Conservation (phyloP, 2,888 invertebrate genomes). For the Suillia variegata region DNA sequence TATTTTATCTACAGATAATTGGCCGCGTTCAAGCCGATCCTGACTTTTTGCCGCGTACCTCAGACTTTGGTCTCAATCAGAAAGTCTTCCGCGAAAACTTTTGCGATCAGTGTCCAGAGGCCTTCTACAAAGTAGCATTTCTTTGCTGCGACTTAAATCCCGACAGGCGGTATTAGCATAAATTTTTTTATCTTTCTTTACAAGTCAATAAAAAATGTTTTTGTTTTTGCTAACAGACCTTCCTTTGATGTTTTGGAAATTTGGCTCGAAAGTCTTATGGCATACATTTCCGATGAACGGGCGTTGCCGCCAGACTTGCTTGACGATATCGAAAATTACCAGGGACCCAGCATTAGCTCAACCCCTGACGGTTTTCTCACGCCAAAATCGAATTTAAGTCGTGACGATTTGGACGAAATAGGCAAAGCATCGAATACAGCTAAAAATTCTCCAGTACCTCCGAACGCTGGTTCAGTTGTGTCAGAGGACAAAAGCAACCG, state of each 20-base stretch:
- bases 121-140: constrained; percentile 87
- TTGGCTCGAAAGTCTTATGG: constrained; percentile 83
- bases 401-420: constrained; percentile 52
- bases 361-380: constrained; percentile 57
- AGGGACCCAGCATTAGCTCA: constrained; percentile 57
- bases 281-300: constrained; percentile 71
- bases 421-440: constrained; percentile 21
- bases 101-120: constrained; percentile 80
- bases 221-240: constrained; percentile 65
- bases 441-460: background rate
- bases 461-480: background rate
- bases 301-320: constrained; percentile 71
- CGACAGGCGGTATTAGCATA: constrained; percentile 75
- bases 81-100: constrained; percentile 84
- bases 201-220: constrained; percentile 6
- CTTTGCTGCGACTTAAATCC: constrained; percentile 90
- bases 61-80: constrained; percentile 92
- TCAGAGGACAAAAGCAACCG: background rate
- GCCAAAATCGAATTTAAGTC: constrained; percentile 57
- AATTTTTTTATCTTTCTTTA: constrained; percentile 6
- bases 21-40: constrained; percentile 95
- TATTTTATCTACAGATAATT: constrained; percentile 72
- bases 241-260: constrained; percentile 87
- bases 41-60: constrained; percentile 86
- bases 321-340: constrained; percentile 77